phyloP scores from a whole-genome alignment of 2,797 vertebrate species.

The Clarias laeviceps region DNA sequence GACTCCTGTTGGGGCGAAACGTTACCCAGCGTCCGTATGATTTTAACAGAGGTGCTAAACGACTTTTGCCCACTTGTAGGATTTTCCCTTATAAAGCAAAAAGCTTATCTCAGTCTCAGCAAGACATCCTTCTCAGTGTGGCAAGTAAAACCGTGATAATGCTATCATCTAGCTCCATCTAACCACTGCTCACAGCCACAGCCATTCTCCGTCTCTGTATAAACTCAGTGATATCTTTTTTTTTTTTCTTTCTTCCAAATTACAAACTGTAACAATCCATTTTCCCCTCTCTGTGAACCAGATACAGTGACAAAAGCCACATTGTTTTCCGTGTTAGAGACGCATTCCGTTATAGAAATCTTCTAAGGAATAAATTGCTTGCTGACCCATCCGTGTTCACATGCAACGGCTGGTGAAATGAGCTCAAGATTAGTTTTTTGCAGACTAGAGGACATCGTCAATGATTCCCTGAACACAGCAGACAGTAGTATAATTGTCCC shows the following conservation, averaged over 20 bases:
- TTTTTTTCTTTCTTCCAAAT: constrained; percentile 2
- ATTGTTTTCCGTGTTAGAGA: constrained; percentile 22
- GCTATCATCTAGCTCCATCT: constrained; percentile 23
- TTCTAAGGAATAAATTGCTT: constrained; percentile 26
- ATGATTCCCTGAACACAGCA: background rate
- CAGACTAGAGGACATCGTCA: constrained; percentile 20
- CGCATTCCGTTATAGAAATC: background rate
- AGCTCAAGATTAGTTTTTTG: constrained; percentile 36
- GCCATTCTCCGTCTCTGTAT: background rate
- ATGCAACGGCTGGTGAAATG: constrained; percentile 16
- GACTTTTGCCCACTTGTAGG: background rate
- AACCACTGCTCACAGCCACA: constrained; percentile 7
- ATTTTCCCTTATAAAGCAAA: background rate
- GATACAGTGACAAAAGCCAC: constrained; percentile 6
- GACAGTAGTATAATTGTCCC: constrained; percentile 7
- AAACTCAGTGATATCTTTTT: background rate
- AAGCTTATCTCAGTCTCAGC: constrained; percentile 36
- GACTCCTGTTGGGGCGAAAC: background rate
- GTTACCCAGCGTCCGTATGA: background rate
- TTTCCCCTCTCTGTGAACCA: background rate
- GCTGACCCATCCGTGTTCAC: constrained; percentile 26
- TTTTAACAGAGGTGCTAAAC: background rate
- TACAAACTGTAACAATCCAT: constrained; percentile 27
- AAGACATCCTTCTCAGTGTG: constrained; percentile 20
- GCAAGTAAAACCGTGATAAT: constrained; percentile 31